Conservation (phyloP, 2,888 invertebrate species). For the Tetropium fuscum region DNA sequence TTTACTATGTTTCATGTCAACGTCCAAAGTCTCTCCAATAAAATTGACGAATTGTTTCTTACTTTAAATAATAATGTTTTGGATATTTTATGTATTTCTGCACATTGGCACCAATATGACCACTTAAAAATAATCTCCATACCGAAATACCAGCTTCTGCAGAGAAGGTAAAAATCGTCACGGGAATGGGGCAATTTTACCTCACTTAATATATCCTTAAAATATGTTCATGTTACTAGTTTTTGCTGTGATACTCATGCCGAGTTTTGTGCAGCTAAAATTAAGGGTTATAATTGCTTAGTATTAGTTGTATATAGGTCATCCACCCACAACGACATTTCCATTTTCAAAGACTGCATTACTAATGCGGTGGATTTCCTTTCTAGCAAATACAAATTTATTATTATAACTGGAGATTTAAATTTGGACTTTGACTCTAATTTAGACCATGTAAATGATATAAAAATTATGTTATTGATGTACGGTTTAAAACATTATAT, state of each 20-base stretch:
- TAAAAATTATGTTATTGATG: too few relatives aligned
- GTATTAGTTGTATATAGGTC: neutral
- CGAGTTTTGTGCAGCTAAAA: neutral
- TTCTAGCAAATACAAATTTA: neutral
- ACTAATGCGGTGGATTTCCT: neutral
- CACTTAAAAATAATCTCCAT: neutral
- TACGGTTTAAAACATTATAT: too few relatives aligned
- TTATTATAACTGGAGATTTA: neutral
- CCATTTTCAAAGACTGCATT: neutral
- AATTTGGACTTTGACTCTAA: neutral
- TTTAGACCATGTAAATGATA: neutral
- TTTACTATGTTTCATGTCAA: neutral
- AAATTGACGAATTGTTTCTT: neutral
- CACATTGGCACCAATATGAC: neutral
- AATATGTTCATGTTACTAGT: neutral
- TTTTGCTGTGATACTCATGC: neutral
- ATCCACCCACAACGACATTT: neutral
- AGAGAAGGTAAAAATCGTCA: neutral
- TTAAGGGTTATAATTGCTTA: too few relatives aligned
- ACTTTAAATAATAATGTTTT: neutral
- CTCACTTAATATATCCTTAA: neutral
- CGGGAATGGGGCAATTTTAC: neutral
- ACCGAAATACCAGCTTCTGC: neutral
- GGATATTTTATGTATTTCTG: neutral
- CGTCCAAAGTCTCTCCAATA: conserved; percentile 6